Evolutionary conservation across 2,888 invertebrate genomes (phyloP).

Genomic region (Atrina japonica): DNA sequence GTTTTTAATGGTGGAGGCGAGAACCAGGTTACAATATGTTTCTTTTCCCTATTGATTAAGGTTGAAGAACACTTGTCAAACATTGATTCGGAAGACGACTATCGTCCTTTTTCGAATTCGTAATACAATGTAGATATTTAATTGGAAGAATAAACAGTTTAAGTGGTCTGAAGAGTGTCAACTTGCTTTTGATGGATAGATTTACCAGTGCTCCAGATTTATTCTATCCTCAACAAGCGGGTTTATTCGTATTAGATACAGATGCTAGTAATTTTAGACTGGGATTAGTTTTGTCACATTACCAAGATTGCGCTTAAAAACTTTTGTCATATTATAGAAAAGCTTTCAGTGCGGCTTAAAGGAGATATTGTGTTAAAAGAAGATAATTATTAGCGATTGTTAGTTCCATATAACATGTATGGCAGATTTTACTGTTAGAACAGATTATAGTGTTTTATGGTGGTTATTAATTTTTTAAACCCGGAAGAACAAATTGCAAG

Average conservation of each 20-base stretch:
- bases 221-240: constrained; percentile 24
- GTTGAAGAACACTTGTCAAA: no score
- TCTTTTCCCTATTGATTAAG: no score
- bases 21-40: no score
- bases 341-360: constrained; percentile 28
- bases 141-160: background rate
- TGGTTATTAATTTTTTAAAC: constrained; percentile 43
- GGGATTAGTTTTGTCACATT: constrained; percentile 39
- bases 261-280: constrained; percentile 49
- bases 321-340: constrained; percentile 45
- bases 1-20: no score
- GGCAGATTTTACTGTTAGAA: constrained; percentile 33
- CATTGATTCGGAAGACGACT: no score
- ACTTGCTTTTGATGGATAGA: background rate
- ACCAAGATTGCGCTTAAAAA: constrained; percentile 27
- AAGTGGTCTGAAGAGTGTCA: constrained; percentile 10
- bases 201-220: background rate
- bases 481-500: constrained; percentile 42
- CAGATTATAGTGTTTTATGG: constrained; percentile 47
- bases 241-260: constrained; percentile 44
- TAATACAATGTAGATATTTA: no score
- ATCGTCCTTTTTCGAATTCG: no score
- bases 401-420: constrained; percentile 35
- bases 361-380: constrained; percentile 44
- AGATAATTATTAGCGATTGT: constrained; percentile 42